Conservation (phyloP, 1,140 invertebrate species). For the Drosophila novamexicana region DNA sequence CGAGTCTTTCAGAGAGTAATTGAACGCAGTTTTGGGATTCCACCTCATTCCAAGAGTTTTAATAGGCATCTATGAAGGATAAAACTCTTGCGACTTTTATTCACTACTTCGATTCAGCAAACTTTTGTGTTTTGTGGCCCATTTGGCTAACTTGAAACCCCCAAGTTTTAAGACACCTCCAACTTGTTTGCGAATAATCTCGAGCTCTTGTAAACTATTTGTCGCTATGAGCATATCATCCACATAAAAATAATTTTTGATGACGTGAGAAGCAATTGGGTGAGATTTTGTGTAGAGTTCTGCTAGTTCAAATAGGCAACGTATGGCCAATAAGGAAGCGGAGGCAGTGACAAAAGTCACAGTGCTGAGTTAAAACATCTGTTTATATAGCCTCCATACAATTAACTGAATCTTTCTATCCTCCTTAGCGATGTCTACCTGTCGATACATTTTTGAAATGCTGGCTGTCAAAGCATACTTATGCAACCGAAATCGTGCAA, state of each 20-base stretch:
- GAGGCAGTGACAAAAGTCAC: neutral
- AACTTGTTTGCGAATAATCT: no score
- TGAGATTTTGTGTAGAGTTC: neutral
- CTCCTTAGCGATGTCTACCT: neutral
- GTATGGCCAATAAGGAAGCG: neutral
- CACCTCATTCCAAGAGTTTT: no score
- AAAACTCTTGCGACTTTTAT: neutral
- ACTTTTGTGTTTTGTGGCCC: no score
- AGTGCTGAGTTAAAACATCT: neutral
- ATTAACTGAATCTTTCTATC: neutral
- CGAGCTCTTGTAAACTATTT: no score
- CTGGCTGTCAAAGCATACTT: conserved; percentile 3
- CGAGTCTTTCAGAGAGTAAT: no score
- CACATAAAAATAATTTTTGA: neutral
- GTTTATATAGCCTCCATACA: neutral
- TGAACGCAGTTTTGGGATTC: no score
- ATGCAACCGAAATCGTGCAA: neutral
- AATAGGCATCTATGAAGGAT: no score
- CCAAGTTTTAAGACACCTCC: no score
- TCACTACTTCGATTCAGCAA: neutral
- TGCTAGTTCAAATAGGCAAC: neutral
- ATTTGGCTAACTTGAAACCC: no score
- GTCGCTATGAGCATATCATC: neutral
- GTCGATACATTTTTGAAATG: conserved; percentile 7
- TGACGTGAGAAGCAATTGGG: neutral